Conservation (phyloP, 2,113 vertebrate species). For the Toxotes jaculatrix region DNA sequence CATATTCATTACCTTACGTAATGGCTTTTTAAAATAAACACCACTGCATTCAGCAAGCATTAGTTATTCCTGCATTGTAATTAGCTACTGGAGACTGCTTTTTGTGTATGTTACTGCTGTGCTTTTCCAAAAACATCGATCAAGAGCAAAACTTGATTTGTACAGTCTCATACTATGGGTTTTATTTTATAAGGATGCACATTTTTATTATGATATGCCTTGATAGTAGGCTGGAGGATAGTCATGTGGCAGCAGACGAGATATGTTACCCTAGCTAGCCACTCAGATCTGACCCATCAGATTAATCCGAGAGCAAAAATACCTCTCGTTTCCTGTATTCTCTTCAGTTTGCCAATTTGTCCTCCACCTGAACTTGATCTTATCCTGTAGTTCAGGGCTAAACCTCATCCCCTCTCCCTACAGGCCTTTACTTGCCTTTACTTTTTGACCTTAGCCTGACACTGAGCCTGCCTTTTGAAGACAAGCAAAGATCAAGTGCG, state of each 20-base stretch:
- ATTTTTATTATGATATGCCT: background rate
- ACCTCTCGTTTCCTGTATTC: background rate
- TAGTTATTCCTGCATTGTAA: slow-evolving; percentile 64
- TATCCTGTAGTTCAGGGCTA: slow-evolving; percentile 50
- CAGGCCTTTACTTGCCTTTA: slow-evolving; percentile 44
- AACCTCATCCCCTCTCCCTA: slow-evolving; percentile 46
- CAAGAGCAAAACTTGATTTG: slow-evolving; percentile 4
- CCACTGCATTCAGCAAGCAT: slow-evolving; percentile 59
- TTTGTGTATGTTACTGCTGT: slow-evolving; percentile 11
- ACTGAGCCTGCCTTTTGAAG: slow-evolving; percentile 72
- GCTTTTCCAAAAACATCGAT: slow-evolving; percentile 27
- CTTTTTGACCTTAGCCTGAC: slow-evolving; percentile 71
- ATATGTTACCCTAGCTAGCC: background rate
- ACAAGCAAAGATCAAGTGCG: slow-evolving; percentile 67
- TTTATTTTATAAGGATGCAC: slow-evolving; percentile 1
- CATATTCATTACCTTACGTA: slow-evolving; percentile 75
- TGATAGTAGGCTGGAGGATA: background rate
- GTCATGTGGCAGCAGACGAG: background rate
- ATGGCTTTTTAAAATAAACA: slow-evolving; percentile 75
- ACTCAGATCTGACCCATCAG: background rate
- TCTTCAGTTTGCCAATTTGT: slow-evolving; percentile 32
- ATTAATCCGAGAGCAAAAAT: background rate
- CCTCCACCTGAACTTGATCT: slow-evolving; percentile 64
- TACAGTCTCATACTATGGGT: background rate
- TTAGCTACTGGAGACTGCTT: slow-evolving; percentile 40